Percentiles rank a stretch among this genome's conserved stretches.
Conservation (phyloP, 2,113 vertebrate species). For the Brienomyrus brachyistius region DNA sequence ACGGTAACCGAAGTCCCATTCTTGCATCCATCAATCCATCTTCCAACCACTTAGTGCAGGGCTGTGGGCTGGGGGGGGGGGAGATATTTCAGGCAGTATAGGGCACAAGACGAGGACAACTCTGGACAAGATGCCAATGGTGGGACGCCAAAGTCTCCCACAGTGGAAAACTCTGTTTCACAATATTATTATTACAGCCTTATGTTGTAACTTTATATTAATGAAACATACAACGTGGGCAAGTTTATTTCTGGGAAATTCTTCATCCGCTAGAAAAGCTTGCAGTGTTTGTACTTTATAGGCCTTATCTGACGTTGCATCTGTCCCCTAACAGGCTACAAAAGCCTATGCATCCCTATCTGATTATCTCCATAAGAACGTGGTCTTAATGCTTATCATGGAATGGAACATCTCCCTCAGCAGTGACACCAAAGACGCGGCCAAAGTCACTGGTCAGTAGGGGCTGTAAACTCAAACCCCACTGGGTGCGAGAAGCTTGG, state of each 20-base stretch:
- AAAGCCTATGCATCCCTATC: constrained; percentile 43
- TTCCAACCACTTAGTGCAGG: not conserved
- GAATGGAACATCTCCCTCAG: not conserved
- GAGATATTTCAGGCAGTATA: not conserved
- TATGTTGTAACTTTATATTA: constrained; percentile 14
- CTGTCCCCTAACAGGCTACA: constrained; percentile 59
- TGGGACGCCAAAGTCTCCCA: not conserved
- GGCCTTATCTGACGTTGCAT: constrained; percentile 61
- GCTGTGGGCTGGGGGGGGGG: not conserved
- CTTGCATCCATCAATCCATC: not conserved
- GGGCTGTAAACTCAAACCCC: not conserved
- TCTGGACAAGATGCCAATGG: not conserved
- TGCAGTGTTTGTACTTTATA: not conserved
- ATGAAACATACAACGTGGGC: constrained; percentile 28
- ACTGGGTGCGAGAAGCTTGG: not conserved
- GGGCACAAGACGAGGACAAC: not conserved
- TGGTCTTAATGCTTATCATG: not conserved
- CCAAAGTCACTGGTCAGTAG: not conserved
- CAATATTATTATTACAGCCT: not conserved
- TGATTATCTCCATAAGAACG: constrained; percentile 19
- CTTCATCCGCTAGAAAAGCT: constrained; percentile 17
- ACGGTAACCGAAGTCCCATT: not conserved
- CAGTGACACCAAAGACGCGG: not conserved
- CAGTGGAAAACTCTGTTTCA: not conserved
- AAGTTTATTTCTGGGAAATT: constrained; percentile 15